phyloP scores from a whole-genome alignment of 2,797 vertebrate genomes.

The Rhynchonycteris naso region DNA sequence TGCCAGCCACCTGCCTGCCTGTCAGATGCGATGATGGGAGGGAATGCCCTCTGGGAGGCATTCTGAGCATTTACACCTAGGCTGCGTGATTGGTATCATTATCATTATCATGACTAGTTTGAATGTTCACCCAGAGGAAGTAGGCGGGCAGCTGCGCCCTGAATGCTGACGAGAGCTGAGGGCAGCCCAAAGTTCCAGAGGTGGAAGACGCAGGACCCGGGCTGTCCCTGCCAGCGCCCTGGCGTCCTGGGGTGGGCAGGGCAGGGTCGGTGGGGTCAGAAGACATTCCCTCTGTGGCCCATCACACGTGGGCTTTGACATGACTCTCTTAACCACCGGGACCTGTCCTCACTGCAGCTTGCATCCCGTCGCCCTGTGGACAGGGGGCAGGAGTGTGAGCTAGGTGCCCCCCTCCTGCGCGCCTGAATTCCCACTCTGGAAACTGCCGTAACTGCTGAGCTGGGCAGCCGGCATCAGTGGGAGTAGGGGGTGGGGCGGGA shows the following conservation, averaged over 20 bases:
- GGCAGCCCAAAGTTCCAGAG: not conserved
- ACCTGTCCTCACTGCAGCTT: not conserved
- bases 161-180: not conserved
- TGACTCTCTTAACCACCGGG: not conserved
- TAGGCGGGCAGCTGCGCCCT: not conserved
- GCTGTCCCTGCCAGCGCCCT: not conserved
- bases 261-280: not conserved
- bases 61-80: not conserved
- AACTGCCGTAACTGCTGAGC: not conserved
- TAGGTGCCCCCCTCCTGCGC: fast-evolving
- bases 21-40: not conserved
- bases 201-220: not conserved
- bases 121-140: not conserved
- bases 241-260: not conserved
- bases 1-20: not conserved
- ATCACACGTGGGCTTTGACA: not conserved
- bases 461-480: fast-evolving
- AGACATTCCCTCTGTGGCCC: not conserved
- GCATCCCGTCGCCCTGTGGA: fast-evolving
- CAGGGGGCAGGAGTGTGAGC: not conserved
- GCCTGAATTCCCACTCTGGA: not conserved
- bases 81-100: not conserved
- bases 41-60: not conserved
- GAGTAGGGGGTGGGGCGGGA: not conserved
- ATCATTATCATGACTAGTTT: not conserved